Evolutionary conservation across 2,888 invertebrate genomes (phyloP), one percentile per base, ranked within the genome.

Genomic region (Hemithea aestivaria): DNA sequence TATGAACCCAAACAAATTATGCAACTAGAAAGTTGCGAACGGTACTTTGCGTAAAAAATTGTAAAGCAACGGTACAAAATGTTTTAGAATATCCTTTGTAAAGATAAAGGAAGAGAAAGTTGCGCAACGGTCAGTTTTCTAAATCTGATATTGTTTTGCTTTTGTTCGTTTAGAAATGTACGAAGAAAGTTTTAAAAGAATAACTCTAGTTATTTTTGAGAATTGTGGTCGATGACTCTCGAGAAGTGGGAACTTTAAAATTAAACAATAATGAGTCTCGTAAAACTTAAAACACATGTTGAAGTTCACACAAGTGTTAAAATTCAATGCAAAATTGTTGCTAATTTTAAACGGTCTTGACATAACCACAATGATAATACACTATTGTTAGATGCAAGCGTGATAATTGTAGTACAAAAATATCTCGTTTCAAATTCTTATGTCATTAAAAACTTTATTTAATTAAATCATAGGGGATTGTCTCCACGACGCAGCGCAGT

Each of bases 51-150:
- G 64, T 66, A 73, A 76, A 77, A 73, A 73, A 68, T 49, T 51
- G 50, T 46, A 63, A 46, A 49, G 49, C 52, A 56, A 54, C 49
- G 44, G 50, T 50, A 56, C 62, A 64, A 66, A 66, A 65, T 64
- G 58, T 70, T 72, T 68, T 62, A 73, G 73, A 65, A 71, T 72
- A 67, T 29, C 66, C 62, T 72, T 78, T 82, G 64, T 58, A 44
- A 51, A 69, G 69, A 83, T 78, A 81, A 81, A 84, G 71, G 76
- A 75, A 82, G 84, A 84, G 85, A 84, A 83, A 85, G 85, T 84
- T 84, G 80, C 73, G 63, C 82, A 84, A 74, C 67, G 73, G 71
- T 68, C 73, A 75, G 77, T 82, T 84, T 82, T 82, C 80, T 81
- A 82, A 76, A 74, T 78, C 68, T 67, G 32, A 42, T 65, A 75